These are phyloP conservation scores for Caradrina clavipalpis DNA, from an alignment of 2,888 invertebrate genomes.

Conservation along the genomic window DNA sequence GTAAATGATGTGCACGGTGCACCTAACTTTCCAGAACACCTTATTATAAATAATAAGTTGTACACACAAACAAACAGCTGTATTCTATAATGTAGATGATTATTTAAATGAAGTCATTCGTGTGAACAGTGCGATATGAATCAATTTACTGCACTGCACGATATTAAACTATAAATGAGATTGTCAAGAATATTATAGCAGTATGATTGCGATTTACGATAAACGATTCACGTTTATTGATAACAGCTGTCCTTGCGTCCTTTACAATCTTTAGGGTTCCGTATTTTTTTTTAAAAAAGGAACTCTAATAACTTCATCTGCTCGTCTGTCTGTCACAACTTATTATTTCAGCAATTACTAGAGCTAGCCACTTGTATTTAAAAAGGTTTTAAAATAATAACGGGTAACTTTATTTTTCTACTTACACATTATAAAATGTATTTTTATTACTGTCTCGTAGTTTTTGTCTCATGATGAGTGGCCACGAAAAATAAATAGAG, in stretches of 20 bases:
- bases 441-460: too few relatives aligned
- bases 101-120: neutral
- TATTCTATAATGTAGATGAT: neutral
- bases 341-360: too few relatives aligned
- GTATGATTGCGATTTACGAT: slow-evolving; percentile 13
- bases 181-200: slow-evolving; percentile 1
- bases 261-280: neutral
- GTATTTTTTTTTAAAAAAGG: too few relatives aligned
- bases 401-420: too few relatives aligned
- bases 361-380: too few relatives aligned
- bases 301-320: too few relatives aligned
- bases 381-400: too few relatives aligned
- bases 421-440: too few relatives aligned
- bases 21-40: neutral
- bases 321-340: too few relatives aligned
- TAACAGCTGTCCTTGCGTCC: slow-evolving; percentile 5
- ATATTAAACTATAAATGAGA: slow-evolving; percentile 13
- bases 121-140: slow-evolving; percentile 18
- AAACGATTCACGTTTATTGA: slow-evolving; percentile 32
- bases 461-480: too few relatives aligned
- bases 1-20: slow-evolving; percentile 20
- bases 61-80: neutral
- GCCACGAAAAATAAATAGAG: too few relatives aligned
- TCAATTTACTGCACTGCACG: slow-evolving; percentile 21
- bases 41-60: too few relatives aligned